Evolutionary conservation across 2,888 invertebrate species (phyloP), one percentile per base, ranked within the genome.

Genomic region (Pediacus dermestoides): DNA sequence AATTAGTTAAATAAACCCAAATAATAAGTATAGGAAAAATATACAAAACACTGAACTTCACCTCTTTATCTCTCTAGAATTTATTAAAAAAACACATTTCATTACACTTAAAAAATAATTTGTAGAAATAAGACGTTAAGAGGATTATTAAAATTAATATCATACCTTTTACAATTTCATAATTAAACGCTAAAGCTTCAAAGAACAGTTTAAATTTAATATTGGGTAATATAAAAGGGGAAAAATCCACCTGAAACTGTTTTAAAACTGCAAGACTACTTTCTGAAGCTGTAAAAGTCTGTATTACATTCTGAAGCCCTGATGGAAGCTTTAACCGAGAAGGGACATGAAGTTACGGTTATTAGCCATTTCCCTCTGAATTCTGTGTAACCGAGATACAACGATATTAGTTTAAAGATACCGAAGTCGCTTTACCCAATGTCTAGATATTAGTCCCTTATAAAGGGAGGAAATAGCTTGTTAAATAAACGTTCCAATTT

Each of bases 321-420:
- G 39, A 58, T 85, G 31, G 70, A 69, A 28, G 47, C 44, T 44
- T 59, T 85, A 40, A 76, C 75, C 0, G 67, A 61, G 16, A 71
- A 76, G 36, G 82, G 82, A 1, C 82, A 85, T 53, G 73, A 78
- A 47, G 60, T 85, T 1, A 83, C 82, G 0, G 78, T 82, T n/a
- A 71, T 85, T 30, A 81, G 81, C 8, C 75, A 79, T 57, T 82
- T 79, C 42, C 77, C 79, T 2, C 68, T 72, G 44, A 65, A 70
- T 9, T 57, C 67, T 25, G 65, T 72, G 0, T 53, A 70, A 2
- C 54, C 64, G 11, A 80, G 78, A 59, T 82, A 82, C 52, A 71
- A 72, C 30, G 77, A 82, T 45, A 71, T 84, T 21, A 70, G 74
- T 41, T 60, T 82, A 30, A 61, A 62, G 2, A 46, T 41, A 43